Evolutionary conservation across 2,888 invertebrate species (phyloP).

Genomic region (Drosophila demipolita): DNA sequence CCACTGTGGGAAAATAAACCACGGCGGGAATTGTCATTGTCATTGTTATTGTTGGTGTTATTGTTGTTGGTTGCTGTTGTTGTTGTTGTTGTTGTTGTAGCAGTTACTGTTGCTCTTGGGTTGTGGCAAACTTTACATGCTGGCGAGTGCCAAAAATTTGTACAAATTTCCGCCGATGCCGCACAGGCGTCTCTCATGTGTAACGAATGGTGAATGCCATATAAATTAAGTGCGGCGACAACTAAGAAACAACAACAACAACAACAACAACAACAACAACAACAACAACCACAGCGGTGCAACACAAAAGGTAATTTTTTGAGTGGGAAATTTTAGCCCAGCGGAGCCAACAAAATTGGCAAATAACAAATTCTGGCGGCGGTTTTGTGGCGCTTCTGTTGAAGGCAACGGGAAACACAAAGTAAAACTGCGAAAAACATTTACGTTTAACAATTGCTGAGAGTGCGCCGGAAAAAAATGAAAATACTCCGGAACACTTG

Average conservation of each 20-base stretch:
- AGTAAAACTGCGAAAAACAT: conserved; percentile 51
- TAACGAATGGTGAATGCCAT: conserved; percentile 70
- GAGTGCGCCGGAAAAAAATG: neutral
- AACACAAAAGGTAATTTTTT: conserved; percentile 76
- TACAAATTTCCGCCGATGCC: conserved; percentile 61
- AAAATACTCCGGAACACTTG: conserved; percentile 1
- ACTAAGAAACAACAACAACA: conserved; percentile 34
- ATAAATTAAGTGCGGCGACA: conserved; percentile 74
- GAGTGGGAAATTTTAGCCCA: conserved; percentile 61
- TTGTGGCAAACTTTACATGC: conserved; percentile 45
- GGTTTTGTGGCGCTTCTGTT: conserved; percentile 42
- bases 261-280: conserved; percentile 53
- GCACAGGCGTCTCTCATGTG: conserved; percentile 42
- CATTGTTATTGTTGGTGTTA: conserved; percentile 40
- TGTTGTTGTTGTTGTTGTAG: neutral
- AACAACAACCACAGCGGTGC: conserved; percentile 71
- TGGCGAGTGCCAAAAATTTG: conserved; percentile 73
- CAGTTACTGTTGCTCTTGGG: conserved; percentile 17
- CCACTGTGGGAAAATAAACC: conserved; percentile 58
- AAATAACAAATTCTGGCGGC: conserved; percentile 39
- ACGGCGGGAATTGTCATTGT: conserved; percentile 65
- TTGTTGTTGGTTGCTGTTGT: neutral
- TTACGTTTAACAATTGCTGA: conserved; percentile 54
- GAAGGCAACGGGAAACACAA: conserved; percentile 39
- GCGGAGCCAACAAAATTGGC: conserved; percentile 4